A percentile compares a stretch with the other conserved stretches of the same genome.
phyloP scores from a whole-genome alignment of 2,888 invertebrate species.

The Pterobdella sp. region DNA sequence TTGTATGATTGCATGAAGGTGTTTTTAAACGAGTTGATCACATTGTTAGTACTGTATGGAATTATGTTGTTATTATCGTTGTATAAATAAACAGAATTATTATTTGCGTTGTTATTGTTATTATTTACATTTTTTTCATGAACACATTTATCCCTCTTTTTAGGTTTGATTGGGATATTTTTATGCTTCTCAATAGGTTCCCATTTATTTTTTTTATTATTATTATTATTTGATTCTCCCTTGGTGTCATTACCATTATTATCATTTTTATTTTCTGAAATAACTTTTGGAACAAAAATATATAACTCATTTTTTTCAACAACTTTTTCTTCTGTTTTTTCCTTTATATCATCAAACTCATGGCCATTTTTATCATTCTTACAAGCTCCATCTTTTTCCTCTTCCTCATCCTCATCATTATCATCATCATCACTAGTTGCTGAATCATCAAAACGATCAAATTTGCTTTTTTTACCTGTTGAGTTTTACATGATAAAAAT shows the following conservation, averaged over 20 bases:
- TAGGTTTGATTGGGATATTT: no score
- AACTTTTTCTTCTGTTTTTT: no score
- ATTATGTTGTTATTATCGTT: not conserved
- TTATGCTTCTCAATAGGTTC: no score
- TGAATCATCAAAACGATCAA: not conserved
- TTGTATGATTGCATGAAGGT: no score
- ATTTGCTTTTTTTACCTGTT: constrained; percentile 18
- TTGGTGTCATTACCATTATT: not conserved
- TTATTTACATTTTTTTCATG: not conserved
- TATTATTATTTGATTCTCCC: not conserved
- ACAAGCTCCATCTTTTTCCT: not conserved
- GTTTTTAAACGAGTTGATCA: no score
- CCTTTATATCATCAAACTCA: not conserved
- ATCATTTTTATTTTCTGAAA: no score
- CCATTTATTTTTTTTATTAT: not conserved
- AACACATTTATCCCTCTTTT: no score
- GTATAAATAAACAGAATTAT: not conserved
- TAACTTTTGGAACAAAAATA: no score
- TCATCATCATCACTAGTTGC: constrained; percentile 14
- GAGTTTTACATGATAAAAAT: not conserved
- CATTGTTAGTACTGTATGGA: no score
- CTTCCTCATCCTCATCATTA: constrained; percentile 2
- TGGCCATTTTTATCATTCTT: not conserved
- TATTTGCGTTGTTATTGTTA: not conserved
- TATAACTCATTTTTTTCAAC: not conserved